Evolutionary conservation across 2,888 invertebrate genomes (phyloP), one percentile per base, ranked within the genome.

Genomic region (Liopterus haemorrhoidalis): DNA sequence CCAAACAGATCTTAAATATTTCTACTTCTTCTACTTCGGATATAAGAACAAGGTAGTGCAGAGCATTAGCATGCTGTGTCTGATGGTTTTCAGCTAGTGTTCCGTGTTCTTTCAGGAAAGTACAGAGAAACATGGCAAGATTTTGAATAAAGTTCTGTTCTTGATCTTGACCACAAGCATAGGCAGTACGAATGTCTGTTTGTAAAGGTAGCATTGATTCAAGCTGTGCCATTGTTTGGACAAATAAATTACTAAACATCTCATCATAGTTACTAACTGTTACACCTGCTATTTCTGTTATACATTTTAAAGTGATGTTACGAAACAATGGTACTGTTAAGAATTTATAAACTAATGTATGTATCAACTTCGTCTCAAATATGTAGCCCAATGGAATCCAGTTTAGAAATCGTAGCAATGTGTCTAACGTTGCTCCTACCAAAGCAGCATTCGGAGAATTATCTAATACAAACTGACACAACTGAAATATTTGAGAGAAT

Each of bases 371-470:
- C 56, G 99, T 99, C 75, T 99, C 97, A 74, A 99, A 99, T 66
- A 99, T 97, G 68, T 99, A 99, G 8, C 99, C 99, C 50, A 99
- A 76, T n/a, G 99, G 99, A 62, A 99, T 97, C 99, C 99, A 99
- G 66, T 96, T 97, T 28, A 99, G 76, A 74, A 99, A 99, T 65
- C 94, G 79, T 55, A 99, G 73, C 44, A 99, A 74, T 2, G 99
- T 99, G 66, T 97, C 94, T 53, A 99, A 75, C 1, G 97, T 99
- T 3, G 94, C 87, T 60, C 90, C 91, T 44, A 99, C 95, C 48
- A 99, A 75, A 30, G 91, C 87, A 35, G 95, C 93, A 75, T 96
- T 97, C 71, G 94, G 91, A 9, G 97, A 97, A 70, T 91, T 94
- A 64, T 97, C 95, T 74, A 99, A 78, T 6, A 99, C 97, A 76